phyloP scores from a whole-genome alignment of 2,797 vertebrate genomes.

The Numenius phaeopus region DNA sequence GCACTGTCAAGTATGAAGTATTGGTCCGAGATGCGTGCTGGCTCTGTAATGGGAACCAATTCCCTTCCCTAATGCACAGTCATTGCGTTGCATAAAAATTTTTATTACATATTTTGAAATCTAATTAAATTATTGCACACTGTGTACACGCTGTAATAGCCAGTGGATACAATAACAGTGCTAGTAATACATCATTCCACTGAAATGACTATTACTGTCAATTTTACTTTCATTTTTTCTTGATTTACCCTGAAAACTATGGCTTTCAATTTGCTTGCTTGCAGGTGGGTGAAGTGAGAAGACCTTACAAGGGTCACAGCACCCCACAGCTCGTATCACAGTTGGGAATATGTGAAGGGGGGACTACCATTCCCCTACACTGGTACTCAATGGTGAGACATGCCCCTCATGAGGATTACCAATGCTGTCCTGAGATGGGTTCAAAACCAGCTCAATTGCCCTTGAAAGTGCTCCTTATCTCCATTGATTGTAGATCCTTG shows the following conservation, averaged over 20 bases:
- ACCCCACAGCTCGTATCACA: neutral
- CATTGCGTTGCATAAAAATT: neutral
- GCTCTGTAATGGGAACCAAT: neutral
- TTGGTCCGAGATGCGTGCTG: neutral
- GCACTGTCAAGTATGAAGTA: constrained; percentile 3
- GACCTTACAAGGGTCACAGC: neutral
- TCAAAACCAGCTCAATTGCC: neutral
- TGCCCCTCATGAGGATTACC: neutral
- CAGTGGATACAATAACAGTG: neutral
- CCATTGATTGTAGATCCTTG: neutral
- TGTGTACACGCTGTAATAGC: neutral
- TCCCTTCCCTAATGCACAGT: neutral
- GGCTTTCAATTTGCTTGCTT: neutral
- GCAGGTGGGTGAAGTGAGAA: neutral
- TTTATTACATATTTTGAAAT: constrained; percentile 39
- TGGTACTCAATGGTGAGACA: neutral
- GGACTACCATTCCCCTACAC: rapidly evolving
- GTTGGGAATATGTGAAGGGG: neutral
- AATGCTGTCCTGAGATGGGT: neutral
- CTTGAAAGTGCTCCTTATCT: neutral
- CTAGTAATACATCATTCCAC: neutral
- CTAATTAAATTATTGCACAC: constrained; percentile 52
- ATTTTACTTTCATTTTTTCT: neutral
- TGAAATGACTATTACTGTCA: neutral
- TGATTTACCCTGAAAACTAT: neutral